Base-by-base conservation (phyloP, 2,113 vertebrate genomes). In the Electrona antarctica region DNA sequence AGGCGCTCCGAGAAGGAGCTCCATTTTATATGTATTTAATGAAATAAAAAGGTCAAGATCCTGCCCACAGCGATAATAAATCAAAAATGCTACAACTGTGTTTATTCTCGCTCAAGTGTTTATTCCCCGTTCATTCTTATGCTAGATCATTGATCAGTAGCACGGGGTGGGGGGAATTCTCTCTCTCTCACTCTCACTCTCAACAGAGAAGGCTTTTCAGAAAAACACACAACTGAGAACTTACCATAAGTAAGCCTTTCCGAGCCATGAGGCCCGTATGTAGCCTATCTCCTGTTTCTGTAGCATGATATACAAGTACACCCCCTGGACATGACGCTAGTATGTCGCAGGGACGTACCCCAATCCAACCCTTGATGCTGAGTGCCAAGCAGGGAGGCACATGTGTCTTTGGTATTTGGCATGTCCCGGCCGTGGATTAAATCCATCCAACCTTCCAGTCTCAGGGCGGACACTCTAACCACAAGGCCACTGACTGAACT, bases 1-100 rank as follows among this genome's bases (percentile, higher is more conserved):
- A 15, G n/a, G 58, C 61, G 52, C 63, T 47, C 58, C 56, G 50
- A 78, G 58, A 46, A 52, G 9, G 29, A 10, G 13, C 28, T 29
- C 6, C 12, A 56, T 28, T 61, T 11, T 60, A 10, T 28, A 51
- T 7, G 9, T 52, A 28, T 51, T 29, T 54, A 7, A 29, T 59
- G 10, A 15, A 59, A 59, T 59, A n/a, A 60, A 45, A 10, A 33
- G 13, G 21, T 49, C 8, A 21, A 21, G 50, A 64, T 21, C 59
- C 29, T 45, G 33, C 29, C 3, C 59, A 45, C 29, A 60, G 8
- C 10, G 21, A 29, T 59, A 46, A 60, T 60, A 60, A 60, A 60
- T 46, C 33, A 60, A 21, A 3, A 41, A 41, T 41, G 33, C 33
- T 41, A 41, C 33, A 41, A 41, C 21, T 21, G 21, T 21, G 21